Percentiles rank a stretch among this genome's conserved stretches.
phyloP scores from a whole-genome alignment of 2,888 invertebrate species.

The Drosophila birchii region DNA sequence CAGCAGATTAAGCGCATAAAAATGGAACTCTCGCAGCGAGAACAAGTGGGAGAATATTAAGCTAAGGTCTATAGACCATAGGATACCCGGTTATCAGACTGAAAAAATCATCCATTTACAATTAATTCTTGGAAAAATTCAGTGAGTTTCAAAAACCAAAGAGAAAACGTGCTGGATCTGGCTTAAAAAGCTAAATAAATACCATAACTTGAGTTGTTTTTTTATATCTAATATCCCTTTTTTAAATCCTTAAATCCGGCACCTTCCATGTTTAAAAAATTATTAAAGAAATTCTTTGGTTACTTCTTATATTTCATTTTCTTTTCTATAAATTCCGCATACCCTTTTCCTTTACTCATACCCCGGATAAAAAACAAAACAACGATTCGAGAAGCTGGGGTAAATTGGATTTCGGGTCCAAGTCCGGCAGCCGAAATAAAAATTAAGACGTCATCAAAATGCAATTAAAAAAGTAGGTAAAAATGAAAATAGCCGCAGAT shows the following conservation, averaged over 20 bases:
- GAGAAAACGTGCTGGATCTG: too few species aligned
- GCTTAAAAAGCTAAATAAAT: too few species aligned
- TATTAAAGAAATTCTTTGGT: not conserved
- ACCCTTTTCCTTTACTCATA: not conserved
- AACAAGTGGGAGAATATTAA: constrained; percentile 10
- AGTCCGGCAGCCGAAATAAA: constrained; percentile 61
- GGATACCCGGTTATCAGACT: not conserved
- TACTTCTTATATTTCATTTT: not conserved
- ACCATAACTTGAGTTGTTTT: too few species aligned
- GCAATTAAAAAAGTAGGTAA: constrained; percentile 79
- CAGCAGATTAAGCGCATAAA: constrained; percentile 78
- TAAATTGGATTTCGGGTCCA: constrained; percentile 52
- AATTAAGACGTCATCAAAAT: constrained; percentile 80
- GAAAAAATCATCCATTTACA: not conserved
- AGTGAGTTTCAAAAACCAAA: not conserved
- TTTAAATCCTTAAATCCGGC: not conserved
- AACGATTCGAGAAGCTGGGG: constrained; percentile 5
- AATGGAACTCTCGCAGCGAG: constrained; percentile 43
- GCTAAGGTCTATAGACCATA: not conserved
- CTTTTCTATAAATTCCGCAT: not conserved
- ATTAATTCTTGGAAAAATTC: not conserved
- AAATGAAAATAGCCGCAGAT: constrained; percentile 75
- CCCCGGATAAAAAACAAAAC: not conserved
- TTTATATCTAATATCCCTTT: not conserved
- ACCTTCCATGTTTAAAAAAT: too few species aligned